phyloP scores from a whole-genome alignment of 2,888 invertebrate species.

The Stenichneumon culpator region DNA sequence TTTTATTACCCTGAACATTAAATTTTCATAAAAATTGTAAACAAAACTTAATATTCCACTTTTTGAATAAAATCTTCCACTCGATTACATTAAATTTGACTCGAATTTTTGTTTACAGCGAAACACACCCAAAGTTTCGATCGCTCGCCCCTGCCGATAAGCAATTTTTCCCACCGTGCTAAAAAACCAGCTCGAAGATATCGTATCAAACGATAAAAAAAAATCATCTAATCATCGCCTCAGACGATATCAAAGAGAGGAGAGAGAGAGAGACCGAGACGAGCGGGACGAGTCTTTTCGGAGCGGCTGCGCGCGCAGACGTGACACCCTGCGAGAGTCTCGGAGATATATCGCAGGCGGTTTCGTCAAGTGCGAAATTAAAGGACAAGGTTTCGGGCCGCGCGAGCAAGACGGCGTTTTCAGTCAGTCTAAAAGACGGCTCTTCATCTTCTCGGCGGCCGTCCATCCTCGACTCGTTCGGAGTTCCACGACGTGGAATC shows the following conservation, averaged over 20 bases:
- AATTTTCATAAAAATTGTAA: too few relatives aligned
- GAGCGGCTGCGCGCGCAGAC: not conserved
- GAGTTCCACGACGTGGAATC: conserved; percentile 68
- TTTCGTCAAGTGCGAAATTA: conserved; percentile 17
- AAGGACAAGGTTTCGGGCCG: conserved; percentile 17
- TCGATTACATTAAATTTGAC: not conserved
- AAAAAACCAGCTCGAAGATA: conserved; percentile 13
- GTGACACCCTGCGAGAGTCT: not conserved
- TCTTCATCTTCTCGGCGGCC: conserved; percentile 23
- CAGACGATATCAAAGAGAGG: not conserved
- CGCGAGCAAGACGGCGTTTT: conserved; percentile 5
- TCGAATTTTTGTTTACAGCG: not conserved
- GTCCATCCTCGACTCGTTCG: conserved; percentile 68
- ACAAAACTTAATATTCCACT: too few relatives aligned
- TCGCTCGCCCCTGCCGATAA: not conserved
- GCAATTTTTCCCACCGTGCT: not conserved
- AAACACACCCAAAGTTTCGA: not conserved
- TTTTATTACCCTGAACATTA: too few relatives aligned
- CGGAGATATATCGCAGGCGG: not conserved
- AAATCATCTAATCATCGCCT: not conserved
- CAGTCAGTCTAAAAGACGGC: conserved; percentile 22
- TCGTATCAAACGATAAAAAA: conserved; percentile 46
- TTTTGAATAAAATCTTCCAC: too few relatives aligned
- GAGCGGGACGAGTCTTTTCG: not conserved
- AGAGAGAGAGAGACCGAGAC: not conserved